Evolutionary conservation across 2,797 vertebrate species (phyloP), one percentile per base, ranked within the genome.

Genomic region (Sebastolobus altivelis): DNA sequence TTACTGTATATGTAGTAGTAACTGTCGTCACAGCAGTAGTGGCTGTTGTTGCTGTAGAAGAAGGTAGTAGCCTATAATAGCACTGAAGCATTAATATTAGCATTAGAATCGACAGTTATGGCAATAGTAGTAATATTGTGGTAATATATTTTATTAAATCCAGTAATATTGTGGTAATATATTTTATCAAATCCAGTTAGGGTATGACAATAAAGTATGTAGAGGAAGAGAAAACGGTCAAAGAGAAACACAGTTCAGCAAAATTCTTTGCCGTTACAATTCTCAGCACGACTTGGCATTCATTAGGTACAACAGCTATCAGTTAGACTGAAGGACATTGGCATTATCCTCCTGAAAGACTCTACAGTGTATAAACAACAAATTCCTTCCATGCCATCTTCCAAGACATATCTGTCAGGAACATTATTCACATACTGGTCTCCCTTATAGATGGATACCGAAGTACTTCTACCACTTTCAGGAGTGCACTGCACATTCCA

Each of bases 381-480:
- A 16, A 27, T 75, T 61, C 38, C 27, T 56, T 25, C 25, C 11
- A 2, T 63, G 56, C 56, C 18, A 14, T 58, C 22, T 31, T 68
- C 12, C 3, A 9, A 59, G 37, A 58, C 29, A 8, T 71, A 60
- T 60, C 31, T 65, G 6, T 55, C 66, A 46, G 65, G n/a, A 65
- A 35, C 63, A 49, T 71, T 25, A 29, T 63, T 63, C 5, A 0
- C 67, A 5, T 3, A 27, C 37, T 27, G 37, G 13, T 38, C 20
- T 63, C 52, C 46, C 2, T 62, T 54, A 38, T 33, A 77, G 62
- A 58, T 46, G 25, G 12, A 70, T 18, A 9, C 66, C 5, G 37
- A 61, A 29, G 68, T 65, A 54, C 69, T 80, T 81, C 16, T 14
- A 82, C 59, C 58, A 37, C 62, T 79, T 79, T 54, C 35, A 40